A percentile compares a stretch with the other conserved stretches of the same genome.
Conservation (phyloP, 2,888 invertebrate species). For the Polyommatus iphigenia region DNA sequence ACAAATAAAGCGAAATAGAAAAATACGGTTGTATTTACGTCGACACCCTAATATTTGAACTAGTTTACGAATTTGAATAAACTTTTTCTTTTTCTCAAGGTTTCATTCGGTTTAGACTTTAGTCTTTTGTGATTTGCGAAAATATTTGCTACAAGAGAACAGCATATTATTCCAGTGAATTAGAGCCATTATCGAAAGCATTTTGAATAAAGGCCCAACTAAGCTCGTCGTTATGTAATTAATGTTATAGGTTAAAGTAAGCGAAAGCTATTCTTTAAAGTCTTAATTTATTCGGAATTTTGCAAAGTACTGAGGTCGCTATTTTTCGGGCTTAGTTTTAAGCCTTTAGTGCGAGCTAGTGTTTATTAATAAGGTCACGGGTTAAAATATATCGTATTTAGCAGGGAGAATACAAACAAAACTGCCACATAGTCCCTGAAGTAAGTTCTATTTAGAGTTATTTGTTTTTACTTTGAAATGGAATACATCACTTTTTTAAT, state of each 20-base stretch:
- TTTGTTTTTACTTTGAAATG: neutral
- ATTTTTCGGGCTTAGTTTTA: neutral
- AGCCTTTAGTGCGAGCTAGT: neutral
- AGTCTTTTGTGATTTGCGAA: neutral
- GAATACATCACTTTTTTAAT: neutral
- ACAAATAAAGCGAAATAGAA: conserved; percentile 17
- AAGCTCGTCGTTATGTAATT: too few species aligned
- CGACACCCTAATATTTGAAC: conserved; percentile 17
- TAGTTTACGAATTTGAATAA: conserved; percentile 10
- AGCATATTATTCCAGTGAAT: too few species aligned
- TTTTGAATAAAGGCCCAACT: too few species aligned
- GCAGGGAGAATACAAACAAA: neutral
- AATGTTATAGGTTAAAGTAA: neutral
- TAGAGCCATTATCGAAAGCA: too few species aligned
- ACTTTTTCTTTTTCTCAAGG: neutral
- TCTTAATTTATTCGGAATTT: neutral
- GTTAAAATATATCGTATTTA: neutral
- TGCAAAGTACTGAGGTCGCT: neutral
- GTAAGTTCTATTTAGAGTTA: too few species aligned
- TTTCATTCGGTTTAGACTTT: neutral
- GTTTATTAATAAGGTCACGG: neutral
- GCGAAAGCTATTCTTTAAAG: neutral
- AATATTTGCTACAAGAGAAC: neutral
- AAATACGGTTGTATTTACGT: conserved; percentile 17
- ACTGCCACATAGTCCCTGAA: neutral